These are phyloP conservation scores for Formicarius rufipectus DNA, from an alignment of 2,113 vertebrate species.

Conservation along the genomic window DNA sequence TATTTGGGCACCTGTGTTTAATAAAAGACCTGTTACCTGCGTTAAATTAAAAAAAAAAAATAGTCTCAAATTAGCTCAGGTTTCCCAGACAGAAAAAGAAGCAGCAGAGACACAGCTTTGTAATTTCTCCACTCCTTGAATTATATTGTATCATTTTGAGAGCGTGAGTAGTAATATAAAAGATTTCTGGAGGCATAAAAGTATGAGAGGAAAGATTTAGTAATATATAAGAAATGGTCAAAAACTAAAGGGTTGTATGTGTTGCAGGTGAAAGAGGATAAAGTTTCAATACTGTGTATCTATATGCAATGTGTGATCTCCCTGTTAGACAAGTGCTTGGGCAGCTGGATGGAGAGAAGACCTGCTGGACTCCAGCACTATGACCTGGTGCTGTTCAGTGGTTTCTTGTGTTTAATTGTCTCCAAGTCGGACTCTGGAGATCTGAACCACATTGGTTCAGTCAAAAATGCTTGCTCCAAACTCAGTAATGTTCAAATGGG, in stretches of 20 bases:
- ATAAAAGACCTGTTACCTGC: not conserved
- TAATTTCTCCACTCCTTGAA: not conserved
- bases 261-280: not conserved
- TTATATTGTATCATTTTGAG: not conserved
- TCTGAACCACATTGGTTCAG: not conserved
- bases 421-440: not conserved
- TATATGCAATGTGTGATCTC: not conserved
- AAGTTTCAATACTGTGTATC: not conserved
- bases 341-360: not conserved
- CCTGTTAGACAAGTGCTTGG: not conserved
- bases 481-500: not conserved
- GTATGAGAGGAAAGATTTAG: not conserved
- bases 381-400: fast-evolving
- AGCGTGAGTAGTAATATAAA: not conserved
- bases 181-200: not conserved
- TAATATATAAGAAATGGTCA: not conserved
- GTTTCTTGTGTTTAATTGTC: not conserved
- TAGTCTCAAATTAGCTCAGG: not conserved
- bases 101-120: not conserved
- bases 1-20: conserved; percentile 25
- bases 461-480: not conserved
- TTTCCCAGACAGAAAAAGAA: not conserved
- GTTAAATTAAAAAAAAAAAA: not conserved
- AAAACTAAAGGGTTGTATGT: not conserved
- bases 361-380: not conserved